Conservation (phyloP, 2,888 invertebrate genomes). For the Gandaritis pyraliata region DNA sequence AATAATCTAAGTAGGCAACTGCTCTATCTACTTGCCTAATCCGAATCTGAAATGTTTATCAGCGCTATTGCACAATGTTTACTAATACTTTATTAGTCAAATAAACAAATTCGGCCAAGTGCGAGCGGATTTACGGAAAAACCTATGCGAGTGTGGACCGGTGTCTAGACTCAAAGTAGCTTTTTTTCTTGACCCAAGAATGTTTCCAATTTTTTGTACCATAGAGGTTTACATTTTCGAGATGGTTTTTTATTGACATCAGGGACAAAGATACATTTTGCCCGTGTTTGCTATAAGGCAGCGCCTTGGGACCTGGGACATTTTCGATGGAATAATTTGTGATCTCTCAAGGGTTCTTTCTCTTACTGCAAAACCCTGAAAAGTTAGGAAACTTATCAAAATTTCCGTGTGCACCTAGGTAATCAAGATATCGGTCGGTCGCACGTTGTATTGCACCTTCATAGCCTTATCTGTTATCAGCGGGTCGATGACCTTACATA, state of each 20-base stretch:
- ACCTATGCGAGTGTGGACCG: too few relatives aligned
- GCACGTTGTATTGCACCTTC: not conserved
- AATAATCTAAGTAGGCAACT: not conserved
- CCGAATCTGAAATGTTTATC: not conserved
- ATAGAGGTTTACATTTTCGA: too few relatives aligned
- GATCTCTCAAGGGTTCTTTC: not conserved
- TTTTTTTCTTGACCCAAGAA: too few relatives aligned
- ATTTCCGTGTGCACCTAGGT: conserved; percentile 17
- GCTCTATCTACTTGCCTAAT: not conserved
- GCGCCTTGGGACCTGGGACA: too few relatives aligned
- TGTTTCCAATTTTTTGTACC: too few relatives aligned
- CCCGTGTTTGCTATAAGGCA: too few relatives aligned
- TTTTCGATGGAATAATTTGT: too few relatives aligned
- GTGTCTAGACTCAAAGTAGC: too few relatives aligned
- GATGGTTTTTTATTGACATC: too few relatives aligned
- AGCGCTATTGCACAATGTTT: not conserved
- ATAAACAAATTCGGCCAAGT: not conserved
- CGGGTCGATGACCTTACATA: conserved; percentile 20
- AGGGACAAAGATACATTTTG: too few relatives aligned
- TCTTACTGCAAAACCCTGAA: conserved; percentile 4
- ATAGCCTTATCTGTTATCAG: conserved; percentile 13
- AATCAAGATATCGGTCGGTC: conserved; percentile 19
- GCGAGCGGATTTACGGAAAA: not conserved
- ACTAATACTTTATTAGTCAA: not conserved
- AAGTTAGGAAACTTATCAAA: conserved; percentile 19